Percentiles rank a stretch among this genome's conserved stretches.
phyloP scores from a whole-genome alignment of 1,140 invertebrate genomes.

The Epicauta chinensis region DNA sequence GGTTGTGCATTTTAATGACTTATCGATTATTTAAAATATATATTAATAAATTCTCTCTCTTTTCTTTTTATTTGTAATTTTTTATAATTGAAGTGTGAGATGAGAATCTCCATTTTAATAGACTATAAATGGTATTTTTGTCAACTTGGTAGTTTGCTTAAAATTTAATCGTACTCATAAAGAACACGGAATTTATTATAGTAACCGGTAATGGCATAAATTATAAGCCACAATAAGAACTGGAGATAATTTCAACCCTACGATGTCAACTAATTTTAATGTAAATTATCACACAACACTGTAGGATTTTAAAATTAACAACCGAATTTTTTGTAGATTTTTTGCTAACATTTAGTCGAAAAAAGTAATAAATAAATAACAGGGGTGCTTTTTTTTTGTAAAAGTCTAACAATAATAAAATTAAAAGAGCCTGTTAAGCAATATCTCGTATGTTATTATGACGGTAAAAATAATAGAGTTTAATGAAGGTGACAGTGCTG shows the following conservation, averaged over 20 bases:
- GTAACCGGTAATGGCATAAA: conserved; percentile 9
- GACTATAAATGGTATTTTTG: conserved; percentile 27
- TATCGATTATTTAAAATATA: conserved; percentile 24
- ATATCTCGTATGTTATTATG: conserved; percentile 23
- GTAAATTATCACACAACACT: too few relatives aligned
- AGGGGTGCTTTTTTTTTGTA: too few relatives aligned
- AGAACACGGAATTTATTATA: conserved; percentile 16
- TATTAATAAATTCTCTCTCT: conserved; percentile 11
- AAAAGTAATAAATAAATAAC: too few relatives aligned
- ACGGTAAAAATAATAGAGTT: conserved; percentile 32
- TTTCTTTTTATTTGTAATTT: conserved; percentile 10
- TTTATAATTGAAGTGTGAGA: conserved; percentile 24
- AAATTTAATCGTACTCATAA: conserved; percentile 20
- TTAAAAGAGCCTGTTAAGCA: neutral
- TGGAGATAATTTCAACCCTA: too few relatives aligned
- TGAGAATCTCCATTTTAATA: conserved; percentile 20
- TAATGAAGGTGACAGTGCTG: conserved; percentile 32
- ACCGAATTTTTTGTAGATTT: too few relatives aligned
- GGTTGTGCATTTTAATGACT: conserved; percentile 23
- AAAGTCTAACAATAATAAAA: too few relatives aligned
- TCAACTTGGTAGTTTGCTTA: conserved; percentile 18
- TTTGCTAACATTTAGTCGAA: too few relatives aligned
- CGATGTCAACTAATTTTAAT: too few relatives aligned
- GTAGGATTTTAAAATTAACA: too few relatives aligned
- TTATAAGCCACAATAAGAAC: conserved; percentile 8